phyloP scores from a whole-genome alignment of 2,113 vertebrate species.

The Rhinolophus ferrumequinum region DNA sequence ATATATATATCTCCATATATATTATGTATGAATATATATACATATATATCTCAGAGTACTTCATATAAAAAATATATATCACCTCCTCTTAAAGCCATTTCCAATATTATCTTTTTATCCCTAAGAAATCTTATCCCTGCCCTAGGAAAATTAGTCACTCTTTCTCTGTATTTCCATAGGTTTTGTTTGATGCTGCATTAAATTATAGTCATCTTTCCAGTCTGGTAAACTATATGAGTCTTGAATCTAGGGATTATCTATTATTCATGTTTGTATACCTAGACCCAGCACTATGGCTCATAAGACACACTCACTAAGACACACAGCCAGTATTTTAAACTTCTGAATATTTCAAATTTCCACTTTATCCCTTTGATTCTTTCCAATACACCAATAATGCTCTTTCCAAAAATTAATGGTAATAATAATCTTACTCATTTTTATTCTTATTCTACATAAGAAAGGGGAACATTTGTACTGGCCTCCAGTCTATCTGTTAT shows the following conservation, averaged over 20 bases:
- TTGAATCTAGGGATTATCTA: not conserved
- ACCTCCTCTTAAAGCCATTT: not conserved
- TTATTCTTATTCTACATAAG: not conserved
- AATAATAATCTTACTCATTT: not conserved
- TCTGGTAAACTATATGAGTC: not conserved
- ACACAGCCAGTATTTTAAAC: not conserved
- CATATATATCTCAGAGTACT: not conserved
- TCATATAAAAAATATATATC: not conserved
- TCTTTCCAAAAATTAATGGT: not conserved
- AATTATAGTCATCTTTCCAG: not conserved
- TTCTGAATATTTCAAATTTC: conserved; percentile 41
- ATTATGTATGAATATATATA: not conserved
- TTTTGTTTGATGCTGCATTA: conserved; percentile 7
- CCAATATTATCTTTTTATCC: not conserved
- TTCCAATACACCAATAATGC: not conserved
- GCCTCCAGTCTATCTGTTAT: not conserved
- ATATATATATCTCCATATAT: too few species aligned
- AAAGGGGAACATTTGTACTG: not conserved
- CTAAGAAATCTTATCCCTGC: not conserved
- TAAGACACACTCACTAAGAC: not conserved
- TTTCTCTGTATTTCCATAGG: not conserved
- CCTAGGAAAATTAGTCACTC: conserved; percentile 30
- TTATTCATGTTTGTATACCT: not conserved
- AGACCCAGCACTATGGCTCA: not conserved
- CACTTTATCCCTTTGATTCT: not conserved